Base-by-base conservation (phyloP, 2,888 invertebrate species). In the Pomacea canaliculata region DNA sequence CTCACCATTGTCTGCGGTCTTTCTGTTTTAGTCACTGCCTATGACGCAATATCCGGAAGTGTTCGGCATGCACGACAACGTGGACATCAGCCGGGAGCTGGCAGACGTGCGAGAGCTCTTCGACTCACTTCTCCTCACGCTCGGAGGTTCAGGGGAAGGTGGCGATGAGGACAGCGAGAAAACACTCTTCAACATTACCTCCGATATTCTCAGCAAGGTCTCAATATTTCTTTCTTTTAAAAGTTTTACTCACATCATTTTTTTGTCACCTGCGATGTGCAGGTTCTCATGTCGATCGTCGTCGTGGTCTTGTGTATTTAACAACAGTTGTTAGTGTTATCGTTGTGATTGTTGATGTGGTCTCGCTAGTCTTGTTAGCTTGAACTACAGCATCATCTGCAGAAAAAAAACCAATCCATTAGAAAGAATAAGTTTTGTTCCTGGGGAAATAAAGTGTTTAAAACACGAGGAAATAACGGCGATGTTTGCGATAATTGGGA, bases 1-100 rank as follows among this genome's bases (percentile, higher is more conserved):
- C 51, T 56, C 51, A 16, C 8, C 51, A 10, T 7, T 7, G 8
- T 37, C 37, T 37, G 37, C 37, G 37, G 37, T 37, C 37, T 37
- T 37, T 37, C 37, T 37, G 37, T 37, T 37, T 37, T 5, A 91
- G 91, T 93, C 93, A 56, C 90, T 97, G 74, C 97, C 97, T 0
- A 92, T 93, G 7, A 92, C 93, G 82, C 95, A 96, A 78, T 93
- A 94, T 4, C 97, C 97, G 0, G 96, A 96, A 91, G 95, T 97
- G 0, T 96, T 95, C 89, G 97, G 97, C 0, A 92, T 97, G 85
- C 96, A 97, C 88, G 94, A 94, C 89, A 97, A 97, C 90, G 97
- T 97, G 1, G 96, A 96, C 73, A 96, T 97, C 81, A 95, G 95
- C 0, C 93, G 96, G 71, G 96, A 97, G 90, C 93, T 96, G 79